phyloP scores from a whole-genome alignment of 2,888 invertebrate genomes.

The Epirrhoe tristata region DNA sequence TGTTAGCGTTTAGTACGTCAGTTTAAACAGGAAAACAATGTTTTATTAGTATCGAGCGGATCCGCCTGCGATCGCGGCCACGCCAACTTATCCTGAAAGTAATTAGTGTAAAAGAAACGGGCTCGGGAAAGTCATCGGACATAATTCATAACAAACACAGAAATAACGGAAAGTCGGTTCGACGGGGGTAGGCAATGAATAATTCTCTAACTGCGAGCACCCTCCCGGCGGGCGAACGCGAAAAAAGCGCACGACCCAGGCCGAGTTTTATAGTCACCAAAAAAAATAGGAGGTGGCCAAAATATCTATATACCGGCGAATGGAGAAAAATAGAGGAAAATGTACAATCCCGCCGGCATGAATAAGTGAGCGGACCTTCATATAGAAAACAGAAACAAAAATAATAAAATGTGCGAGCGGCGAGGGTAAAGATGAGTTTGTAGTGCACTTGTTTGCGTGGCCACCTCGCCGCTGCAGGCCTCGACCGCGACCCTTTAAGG shows the following conservation, averaged over 20 bases:
- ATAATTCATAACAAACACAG: constrained; percentile 85
- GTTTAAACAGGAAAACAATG: constrained; percentile 69
- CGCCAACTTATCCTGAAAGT: constrained; percentile 64
- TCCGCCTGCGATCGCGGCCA: constrained; percentile 34
- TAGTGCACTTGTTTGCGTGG: background rate
- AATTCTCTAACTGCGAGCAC: constrained; percentile 84
- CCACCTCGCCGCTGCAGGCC: background rate
- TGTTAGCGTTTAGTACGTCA: constrained; percentile 80
- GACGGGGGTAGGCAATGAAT: constrained; percentile 85
- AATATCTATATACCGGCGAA: constrained; percentile 81
- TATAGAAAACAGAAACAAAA: constrained; percentile 80
- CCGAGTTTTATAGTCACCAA: constrained; percentile 83
- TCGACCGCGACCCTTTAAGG: too few species aligned
- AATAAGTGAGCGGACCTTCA: constrained; percentile 83
- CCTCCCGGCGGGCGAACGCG: constrained; percentile 73
- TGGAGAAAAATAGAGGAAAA: constrained; percentile 76
- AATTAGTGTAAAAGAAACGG: constrained; percentile 82
- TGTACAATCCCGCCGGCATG: constrained; percentile 82
- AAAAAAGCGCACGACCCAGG: constrained; percentile 81
- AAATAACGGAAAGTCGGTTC: constrained; percentile 84
- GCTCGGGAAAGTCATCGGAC: constrained; percentile 82
- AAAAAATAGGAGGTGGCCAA: constrained; percentile 82
- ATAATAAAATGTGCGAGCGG: constrained; percentile 59
- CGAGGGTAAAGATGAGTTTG: constrained; percentile 26
- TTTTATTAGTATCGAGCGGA: constrained; percentile 62